phyloP scores from a whole-genome alignment of 2,797 vertebrate species.

The Catharus ustulatus region DNA sequence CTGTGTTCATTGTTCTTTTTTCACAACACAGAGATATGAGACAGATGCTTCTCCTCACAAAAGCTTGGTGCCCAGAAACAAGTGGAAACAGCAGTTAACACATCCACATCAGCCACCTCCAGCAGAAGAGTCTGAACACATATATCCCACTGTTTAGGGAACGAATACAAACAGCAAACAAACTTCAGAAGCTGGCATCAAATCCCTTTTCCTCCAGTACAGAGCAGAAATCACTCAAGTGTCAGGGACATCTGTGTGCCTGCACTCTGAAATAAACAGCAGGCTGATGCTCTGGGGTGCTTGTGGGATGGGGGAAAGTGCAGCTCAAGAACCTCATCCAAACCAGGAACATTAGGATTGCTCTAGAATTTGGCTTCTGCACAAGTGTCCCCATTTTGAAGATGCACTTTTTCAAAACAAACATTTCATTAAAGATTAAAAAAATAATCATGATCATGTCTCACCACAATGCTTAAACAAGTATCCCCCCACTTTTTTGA shows the following conservation, averaged over 20 bases:
- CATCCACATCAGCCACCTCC: not conserved
- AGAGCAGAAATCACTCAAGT: not conserved
- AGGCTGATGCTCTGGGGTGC: not conserved
- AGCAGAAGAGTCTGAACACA: not conserved
- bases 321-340: not conserved
- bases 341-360: not conserved
- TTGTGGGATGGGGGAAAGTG: not conserved
- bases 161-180: not conserved
- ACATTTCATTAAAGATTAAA: slow-evolving; percentile 36
- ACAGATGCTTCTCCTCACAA: not conserved
- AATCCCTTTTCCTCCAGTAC: not conserved
- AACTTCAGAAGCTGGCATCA: not conserved
- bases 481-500: not conserved
- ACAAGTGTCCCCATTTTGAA: not conserved
- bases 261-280: not conserved
- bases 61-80: not conserved
- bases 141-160: not conserved
- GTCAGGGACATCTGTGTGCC: not conserved
- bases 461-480: slow-evolving; percentile 18
- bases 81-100: not conserved
- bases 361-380: not conserved
- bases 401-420: slow-evolving; percentile 34
- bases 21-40: not conserved
- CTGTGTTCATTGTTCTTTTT: not conserved
- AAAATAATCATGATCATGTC: not conserved